Evolutionary conservation across 2,888 invertebrate genomes (phyloP).

Genomic region (Mythimna albipuncta): DNA sequence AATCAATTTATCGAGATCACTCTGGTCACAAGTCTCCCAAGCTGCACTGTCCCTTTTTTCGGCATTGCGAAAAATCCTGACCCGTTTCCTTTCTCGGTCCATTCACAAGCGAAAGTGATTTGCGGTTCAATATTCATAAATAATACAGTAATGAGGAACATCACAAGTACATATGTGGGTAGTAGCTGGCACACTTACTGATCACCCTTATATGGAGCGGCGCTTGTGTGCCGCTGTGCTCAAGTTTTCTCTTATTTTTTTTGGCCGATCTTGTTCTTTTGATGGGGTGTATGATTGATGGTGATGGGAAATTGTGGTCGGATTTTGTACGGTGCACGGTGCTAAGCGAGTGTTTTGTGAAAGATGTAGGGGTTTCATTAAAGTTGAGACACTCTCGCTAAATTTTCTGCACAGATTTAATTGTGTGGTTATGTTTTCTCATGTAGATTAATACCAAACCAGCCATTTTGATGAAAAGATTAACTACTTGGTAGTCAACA

Average conservation of each 20-base stretch:
- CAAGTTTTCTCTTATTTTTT: conserved; percentile 7
- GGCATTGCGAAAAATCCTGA: conserved; percentile 11
- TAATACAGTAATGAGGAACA: conserved; percentile 49
- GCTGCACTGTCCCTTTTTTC: too few relatives aligned
- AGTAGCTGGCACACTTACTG: conserved; percentile 57
- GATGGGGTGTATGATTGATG: conserved; percentile 27
- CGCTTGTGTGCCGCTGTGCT: conserved; percentile 47
- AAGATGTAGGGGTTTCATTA: neutral
- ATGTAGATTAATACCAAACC: too few relatives aligned
- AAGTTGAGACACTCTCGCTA: neutral
- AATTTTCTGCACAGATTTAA: too few relatives aligned
- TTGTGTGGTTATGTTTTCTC: too few relatives aligned
- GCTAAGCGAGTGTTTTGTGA: neutral
- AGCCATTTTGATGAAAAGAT: too few relatives aligned
- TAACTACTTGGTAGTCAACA: too few relatives aligned
- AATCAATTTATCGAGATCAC: too few relatives aligned
- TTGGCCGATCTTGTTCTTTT: conserved; percentile 22
- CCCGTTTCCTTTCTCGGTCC: conserved; percentile 14
- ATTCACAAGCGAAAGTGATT: conserved; percentile 52
- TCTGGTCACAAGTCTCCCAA: too few relatives aligned
- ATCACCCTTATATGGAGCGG: conserved; percentile 54
- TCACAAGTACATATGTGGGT: conserved; percentile 52
- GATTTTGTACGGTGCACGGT: neutral
- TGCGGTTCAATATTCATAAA: conserved; percentile 40
- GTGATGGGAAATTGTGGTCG: neutral